Conservation (phyloP, 2,888 invertebrate species). For the Buathra laborator region DNA sequence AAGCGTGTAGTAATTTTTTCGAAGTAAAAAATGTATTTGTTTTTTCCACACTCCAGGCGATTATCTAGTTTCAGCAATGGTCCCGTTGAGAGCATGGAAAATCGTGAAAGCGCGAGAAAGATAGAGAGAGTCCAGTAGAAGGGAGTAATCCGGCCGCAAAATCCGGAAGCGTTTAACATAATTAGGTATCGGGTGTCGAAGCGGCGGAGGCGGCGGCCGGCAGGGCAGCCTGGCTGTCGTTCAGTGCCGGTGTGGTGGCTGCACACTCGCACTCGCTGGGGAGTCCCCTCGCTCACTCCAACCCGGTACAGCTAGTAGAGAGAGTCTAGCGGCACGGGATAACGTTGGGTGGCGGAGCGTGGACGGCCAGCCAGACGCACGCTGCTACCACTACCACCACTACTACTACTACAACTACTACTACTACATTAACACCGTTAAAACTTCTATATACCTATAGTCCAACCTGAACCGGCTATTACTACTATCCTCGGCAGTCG, state of each 20-base stretch:
- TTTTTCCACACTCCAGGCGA: not conserved
- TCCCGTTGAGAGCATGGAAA: conserved; percentile 8
- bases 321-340: conserved; percentile 32
- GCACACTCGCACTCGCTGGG: conserved; percentile 55
- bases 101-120: conserved; percentile 27
- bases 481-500: conserved; percentile 8
- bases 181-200: conserved; percentile 84
- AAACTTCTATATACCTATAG: conserved; percentile 10
- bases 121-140: conserved; percentile 63
- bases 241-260: conserved; percentile 50
- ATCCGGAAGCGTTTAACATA: conserved; percentile 85
- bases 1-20: not conserved
- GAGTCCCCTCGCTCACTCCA: conserved; percentile 54
- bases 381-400: conserved; percentile 5
- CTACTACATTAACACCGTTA: conserved; percentile 2
- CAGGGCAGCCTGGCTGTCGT: conserved; percentile 56
- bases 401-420: not conserved
- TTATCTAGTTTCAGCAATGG: not conserved
- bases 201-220: conserved; percentile 62
- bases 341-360: conserved; percentile 48
- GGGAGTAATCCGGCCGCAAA: conserved; percentile 82
- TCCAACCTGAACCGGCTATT: conserved; percentile 13
- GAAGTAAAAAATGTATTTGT: not conserved
- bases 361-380: conserved; percentile 22
- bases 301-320: conserved; percentile 23